Base-by-base conservation (phyloP, 2,113 vertebrate genomes). In the Calidris pugnax region DNA sequence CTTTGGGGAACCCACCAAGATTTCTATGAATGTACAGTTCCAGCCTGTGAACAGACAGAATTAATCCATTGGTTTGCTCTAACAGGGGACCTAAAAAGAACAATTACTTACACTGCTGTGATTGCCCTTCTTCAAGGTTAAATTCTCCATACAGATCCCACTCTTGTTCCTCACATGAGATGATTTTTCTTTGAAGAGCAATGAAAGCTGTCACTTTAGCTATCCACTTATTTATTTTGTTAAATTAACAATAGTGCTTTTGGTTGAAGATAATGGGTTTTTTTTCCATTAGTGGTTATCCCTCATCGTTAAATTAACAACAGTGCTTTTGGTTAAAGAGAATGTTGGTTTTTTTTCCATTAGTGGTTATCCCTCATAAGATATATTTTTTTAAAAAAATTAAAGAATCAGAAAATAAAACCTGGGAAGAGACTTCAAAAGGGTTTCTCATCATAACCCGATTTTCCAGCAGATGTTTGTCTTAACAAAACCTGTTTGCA, bases 101-200 rank as follows among this genome's bases (percentile, higher is more conserved):
- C 93, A 96, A 82, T 92, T 89, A 81, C 89, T 86, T 92, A 68
- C 77, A 68, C 43, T 51, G 35, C 60, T 72, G 23, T 21, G 7
- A 72, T 41, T 94, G 93, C 84, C 91, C 89, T 96, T 96, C 81
- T 55, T 90, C 93, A 95, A 95, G 94, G 95, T 94, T 89, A 96
- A 92, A 89, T 75, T 78, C 84, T 92, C 69, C 43, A 55, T 64
- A 67, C 76, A 95, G 73, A 91, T 89, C 89, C 32, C 73, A 55
- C 41, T 60, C 72, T 76, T 92, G 79, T 51, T 96, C 91, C 90
- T 94, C 71, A 82, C 33, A 27, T 11, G 47, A 87, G 69, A 89
- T 92, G 43, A 50, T 85, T 95, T 93, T 85, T 77, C 47, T 68
- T 68, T 87, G 56, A 89, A 89, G 64, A 86, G 59, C 32, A 87